Percentiles rank a stretch among this genome's conserved stretches.
These are phyloP conservation scores for Tethya wilhelma DNA, from an alignment of 37 sponge, comb jelly and placozoan genomes.

Conservation along the genomic window DNA sequence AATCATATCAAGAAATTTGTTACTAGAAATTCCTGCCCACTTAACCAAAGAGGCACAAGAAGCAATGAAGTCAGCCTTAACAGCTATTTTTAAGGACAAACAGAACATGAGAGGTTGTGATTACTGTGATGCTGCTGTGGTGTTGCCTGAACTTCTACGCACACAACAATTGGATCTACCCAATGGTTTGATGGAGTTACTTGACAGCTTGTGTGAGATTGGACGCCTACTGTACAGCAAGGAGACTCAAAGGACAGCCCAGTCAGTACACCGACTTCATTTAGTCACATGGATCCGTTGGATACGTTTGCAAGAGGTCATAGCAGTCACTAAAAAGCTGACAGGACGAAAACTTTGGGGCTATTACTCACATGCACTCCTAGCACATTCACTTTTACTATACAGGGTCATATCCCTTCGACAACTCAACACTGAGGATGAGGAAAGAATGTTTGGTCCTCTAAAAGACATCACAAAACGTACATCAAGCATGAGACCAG, in stretches of 20 bases:
- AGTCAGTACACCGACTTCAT: background rate
- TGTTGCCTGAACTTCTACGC: background rate
- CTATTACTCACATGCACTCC: too few species aligned
- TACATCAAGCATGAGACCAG: background rate
- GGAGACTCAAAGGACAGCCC: background rate
- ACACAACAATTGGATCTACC: background rate
- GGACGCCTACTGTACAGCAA: background rate
- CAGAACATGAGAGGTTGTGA: background rate
- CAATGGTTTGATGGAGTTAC: background rate
- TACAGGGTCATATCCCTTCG: background rate
- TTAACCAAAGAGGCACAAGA: background rate
- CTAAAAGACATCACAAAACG: background rate
- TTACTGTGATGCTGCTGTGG: background rate
- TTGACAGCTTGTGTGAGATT: background rate
- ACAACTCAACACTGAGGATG: background rate
- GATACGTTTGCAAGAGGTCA: background rate
- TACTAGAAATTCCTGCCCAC: background rate
- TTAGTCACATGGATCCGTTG: background rate
- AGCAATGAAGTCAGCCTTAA: background rate
- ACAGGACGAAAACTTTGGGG: background rate
- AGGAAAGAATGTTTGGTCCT: background rate
- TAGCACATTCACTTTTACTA: background rate
- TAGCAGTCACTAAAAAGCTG: background rate
- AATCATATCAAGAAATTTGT: background rate
- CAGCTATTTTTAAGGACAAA: background rate